Percentiles rank a stretch among this genome's conserved stretches.
These are phyloP conservation scores for Alfaro cultratus DNA, from an alignment of 2,797 vertebrate genomes.

Conservation along the genomic window DNA sequence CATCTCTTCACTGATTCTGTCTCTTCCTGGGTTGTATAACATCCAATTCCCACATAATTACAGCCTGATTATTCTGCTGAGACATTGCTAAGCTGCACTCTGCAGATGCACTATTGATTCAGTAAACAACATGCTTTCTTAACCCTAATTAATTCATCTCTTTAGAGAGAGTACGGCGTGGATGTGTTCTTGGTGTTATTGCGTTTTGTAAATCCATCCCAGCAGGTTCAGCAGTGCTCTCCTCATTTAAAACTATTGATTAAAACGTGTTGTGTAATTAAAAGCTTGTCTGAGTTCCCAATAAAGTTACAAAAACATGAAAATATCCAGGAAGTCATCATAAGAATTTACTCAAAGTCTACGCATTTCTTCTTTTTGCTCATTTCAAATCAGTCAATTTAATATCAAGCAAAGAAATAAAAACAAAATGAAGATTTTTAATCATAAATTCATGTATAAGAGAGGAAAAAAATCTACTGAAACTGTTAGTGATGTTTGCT, in stretches of 20 bases:
- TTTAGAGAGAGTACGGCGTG: background rate
- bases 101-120: conserved; percentile 14
- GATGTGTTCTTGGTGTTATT: background rate
- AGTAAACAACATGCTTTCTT: conserved; percentile 23
- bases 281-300: conserved; percentile 1
- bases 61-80: conserved; percentile 8
- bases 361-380: background rate
- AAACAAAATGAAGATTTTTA: background rate
- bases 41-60: conserved; percentile 22
- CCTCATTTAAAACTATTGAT: background rate
- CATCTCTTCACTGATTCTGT: conserved; percentile 20
- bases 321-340: background rate
- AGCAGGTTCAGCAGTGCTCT: background rate
- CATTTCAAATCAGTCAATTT: background rate
- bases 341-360: background rate
- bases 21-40: conserved; percentile 16
- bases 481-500: background rate
- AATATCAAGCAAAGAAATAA: background rate
- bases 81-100: background rate
- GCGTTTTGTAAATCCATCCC: background rate
- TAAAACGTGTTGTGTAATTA: background rate
- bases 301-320: background rate
- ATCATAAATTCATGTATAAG: background rate
- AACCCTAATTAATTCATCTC: conserved; percentile 10
- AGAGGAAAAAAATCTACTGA: background rate